Conservation (phyloP, 2,888 invertebrate genomes). For the Drosophila longiperda region DNA sequence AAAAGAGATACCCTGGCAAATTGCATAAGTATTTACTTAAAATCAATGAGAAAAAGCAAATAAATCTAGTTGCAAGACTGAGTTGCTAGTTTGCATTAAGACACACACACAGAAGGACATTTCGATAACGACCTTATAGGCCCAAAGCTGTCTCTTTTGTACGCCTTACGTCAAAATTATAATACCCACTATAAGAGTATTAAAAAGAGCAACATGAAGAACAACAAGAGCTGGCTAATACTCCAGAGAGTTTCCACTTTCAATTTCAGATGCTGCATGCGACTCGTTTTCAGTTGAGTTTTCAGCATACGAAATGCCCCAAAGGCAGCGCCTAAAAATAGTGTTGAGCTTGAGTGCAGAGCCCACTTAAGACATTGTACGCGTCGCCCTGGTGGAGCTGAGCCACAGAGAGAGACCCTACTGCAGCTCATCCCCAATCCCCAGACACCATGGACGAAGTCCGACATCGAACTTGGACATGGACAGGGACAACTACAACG, state of each 20-base stretch:
- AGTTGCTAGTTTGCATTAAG: not conserved
- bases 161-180: not conserved
- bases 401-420: conserved; percentile 11
- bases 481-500: conserved; percentile 26
- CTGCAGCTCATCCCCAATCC: conserved; percentile 66
- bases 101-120: not conserved
- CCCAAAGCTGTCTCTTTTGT: not conserved
- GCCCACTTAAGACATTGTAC: conserved; percentile 62
- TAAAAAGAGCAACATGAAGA: conserved; percentile 5
- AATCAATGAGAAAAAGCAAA: not conserved
- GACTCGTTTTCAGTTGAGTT: conserved; percentile 43
- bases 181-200: conserved; percentile 1
- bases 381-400: conserved; percentile 27
- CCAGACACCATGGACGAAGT: conserved; percentile 35
- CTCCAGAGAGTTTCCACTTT: conserved; percentile 82
- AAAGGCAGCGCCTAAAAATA: conserved; percentile 68
- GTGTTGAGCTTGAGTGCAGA: conserved; percentile 30
- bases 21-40: not conserved
- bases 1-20: not conserved
- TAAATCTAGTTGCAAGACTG: not conserved
- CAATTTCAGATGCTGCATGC: conserved; percentile 71
- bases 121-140: not conserved
- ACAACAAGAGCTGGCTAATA: conserved; percentile 44
- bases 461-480: conserved; percentile 28
- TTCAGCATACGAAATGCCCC: conserved; percentile 42